A percentile compares a stretch with the other conserved stretches of the same genome.
Evolutionary conservation across 2,888 invertebrate species (phyloP).

Genomic region (Lasioglossum villosulum): DNA sequence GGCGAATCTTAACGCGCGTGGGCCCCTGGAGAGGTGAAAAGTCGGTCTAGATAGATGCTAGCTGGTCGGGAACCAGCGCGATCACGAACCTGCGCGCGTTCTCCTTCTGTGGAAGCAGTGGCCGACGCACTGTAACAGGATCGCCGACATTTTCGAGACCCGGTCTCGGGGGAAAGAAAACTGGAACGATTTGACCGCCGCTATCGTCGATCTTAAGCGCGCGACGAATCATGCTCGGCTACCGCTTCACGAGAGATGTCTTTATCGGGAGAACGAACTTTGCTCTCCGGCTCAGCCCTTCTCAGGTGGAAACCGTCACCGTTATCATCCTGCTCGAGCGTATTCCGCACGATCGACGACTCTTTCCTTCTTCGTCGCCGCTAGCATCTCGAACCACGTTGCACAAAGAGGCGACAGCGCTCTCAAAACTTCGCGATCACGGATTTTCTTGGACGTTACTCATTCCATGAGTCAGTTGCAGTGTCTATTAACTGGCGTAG

Average conservation of each 20-base stretch:
- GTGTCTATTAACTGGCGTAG: background rate
- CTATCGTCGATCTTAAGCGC: constrained; percentile 51
- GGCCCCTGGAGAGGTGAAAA: constrained; percentile 6
- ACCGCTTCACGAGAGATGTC: background rate
- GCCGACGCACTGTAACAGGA: constrained; percentile 72
- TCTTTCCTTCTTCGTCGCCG: background rate
- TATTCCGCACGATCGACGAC: background rate
- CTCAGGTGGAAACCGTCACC: constrained; percentile 20
- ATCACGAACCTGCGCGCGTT: constrained; percentile 58
- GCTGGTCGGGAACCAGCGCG: constrained; percentile 19
- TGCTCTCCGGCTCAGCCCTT: constrained; percentile 12
- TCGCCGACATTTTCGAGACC: constrained; percentile 71
- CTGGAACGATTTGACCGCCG: constrained; percentile 55
- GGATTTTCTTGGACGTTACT: background rate
- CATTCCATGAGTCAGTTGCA: background rate
- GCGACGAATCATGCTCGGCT: constrained; percentile 46
- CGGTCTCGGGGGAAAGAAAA: constrained; percentile 46
- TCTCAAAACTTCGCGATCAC: background rate
- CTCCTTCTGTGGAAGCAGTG: constrained; percentile 72
- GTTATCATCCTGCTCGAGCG: background rate
- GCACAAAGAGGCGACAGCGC: background rate
- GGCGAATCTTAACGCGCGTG: background rate
- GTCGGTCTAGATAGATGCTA: constrained; percentile 11
- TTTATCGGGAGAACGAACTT: constrained; percentile 44
- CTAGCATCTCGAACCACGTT: background rate